Conservation (phyloP, 2,888 invertebrate genomes). For the Hedychridium roseum region DNA sequence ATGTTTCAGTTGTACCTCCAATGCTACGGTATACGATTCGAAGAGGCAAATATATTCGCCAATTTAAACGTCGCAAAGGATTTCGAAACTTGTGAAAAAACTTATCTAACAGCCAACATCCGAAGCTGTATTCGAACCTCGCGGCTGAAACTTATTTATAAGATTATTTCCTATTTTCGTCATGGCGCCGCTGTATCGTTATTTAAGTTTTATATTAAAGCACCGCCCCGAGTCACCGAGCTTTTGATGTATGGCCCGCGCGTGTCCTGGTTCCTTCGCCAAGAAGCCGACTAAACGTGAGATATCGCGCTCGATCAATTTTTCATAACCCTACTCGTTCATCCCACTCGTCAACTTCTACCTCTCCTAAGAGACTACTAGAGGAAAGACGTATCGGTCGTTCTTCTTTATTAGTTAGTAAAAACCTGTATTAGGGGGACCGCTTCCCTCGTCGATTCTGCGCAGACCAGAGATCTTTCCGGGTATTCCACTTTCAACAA, state of each 20-base stretch:
- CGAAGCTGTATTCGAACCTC: too few species aligned
- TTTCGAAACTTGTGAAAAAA: too few species aligned
- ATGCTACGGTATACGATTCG: too few species aligned
- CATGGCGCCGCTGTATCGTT: conserved; percentile 60
- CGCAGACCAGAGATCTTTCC: too few species aligned
- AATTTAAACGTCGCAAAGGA: too few species aligned
- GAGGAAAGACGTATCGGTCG: not conserved
- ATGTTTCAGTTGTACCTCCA: too few species aligned
- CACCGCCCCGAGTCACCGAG: conserved; percentile 44
- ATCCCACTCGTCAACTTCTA: conserved; percentile 2
- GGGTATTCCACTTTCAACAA: too few species aligned
- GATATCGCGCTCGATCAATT: conserved; percentile 60
- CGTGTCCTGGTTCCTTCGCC: conserved; percentile 59
- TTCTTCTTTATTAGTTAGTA: not conserved
- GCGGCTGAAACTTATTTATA: conserved; percentile 56
- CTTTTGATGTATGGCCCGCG: conserved; percentile 61
- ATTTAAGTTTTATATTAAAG: conserved; percentile 64
- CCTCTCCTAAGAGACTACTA: not conserved
- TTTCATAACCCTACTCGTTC: conserved; percentile 52
- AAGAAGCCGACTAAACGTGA: conserved; percentile 58
- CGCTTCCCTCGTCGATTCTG: too few species aligned
- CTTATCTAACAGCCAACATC: too few species aligned
- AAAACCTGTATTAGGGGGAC: too few species aligned
- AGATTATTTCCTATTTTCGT: conserved; percentile 61
- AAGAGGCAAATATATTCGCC: too few species aligned